Evolutionary conservation across 2,888 invertebrate species (phyloP), one percentile per base, ranked within the genome.

Genomic region (Allophyes oxyacanthae): DNA sequence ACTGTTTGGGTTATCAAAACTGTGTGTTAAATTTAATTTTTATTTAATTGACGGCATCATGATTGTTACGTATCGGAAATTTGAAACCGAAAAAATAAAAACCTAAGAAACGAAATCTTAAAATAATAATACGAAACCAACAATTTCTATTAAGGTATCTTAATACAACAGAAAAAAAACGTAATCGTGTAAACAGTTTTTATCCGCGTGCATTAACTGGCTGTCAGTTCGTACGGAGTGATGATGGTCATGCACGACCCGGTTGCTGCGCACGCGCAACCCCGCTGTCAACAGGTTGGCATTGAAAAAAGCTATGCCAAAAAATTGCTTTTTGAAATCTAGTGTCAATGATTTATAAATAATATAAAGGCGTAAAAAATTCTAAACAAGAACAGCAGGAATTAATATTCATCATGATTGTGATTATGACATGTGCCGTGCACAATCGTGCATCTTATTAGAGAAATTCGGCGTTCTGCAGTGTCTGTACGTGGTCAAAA

Each of bases 121-220:
- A 46, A 58, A 64, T 46, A 43, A 15, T 44, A 40, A 11, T 51
- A 34, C 20, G 38, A 57, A 64, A 70, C 58, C 50, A 67, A 60
- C 49, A 53, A 71, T 67, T 71, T 71, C 60, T 65, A 50, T 46
- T 53, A 60, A 48, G 37, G 54, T 65, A 50, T 65, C 50, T 52
- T 54, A 67, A 60, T 60, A 40, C 48, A 46, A 15, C 25, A 45
- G 28, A 41, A 49, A 13, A 40, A 71, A 54, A 55, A 48, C 42
- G 13, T 55, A 60, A 58, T 64, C 56, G 49, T 73, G 56, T 75
- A 67, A 72, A 68, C 37, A 72, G 55, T 72, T 73, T 72, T 73
- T 72, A 72, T 59, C 42, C 37, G 79, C 79, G 64, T 90, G 87
- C 90, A 91, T 92, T 90, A 92, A 84, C 68, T 72, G 79, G 75